Evolutionary conservation across 2,113 vertebrate species (phyloP), one percentile per base, ranked within the genome.

Genomic region (Rhodinocichla rosea): DNA sequence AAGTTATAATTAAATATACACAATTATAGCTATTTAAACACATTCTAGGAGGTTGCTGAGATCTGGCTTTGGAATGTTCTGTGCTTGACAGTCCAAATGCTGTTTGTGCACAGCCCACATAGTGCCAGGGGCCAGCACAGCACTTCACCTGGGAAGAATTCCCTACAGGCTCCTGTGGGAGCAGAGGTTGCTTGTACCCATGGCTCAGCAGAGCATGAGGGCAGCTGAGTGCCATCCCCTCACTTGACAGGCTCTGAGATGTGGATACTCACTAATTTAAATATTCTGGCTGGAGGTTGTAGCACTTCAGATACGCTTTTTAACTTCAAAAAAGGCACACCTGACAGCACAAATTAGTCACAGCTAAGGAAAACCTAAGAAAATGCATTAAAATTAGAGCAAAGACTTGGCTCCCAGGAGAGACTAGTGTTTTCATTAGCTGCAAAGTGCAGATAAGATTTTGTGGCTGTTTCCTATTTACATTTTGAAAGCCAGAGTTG

Each of bases 381-480:
- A 96, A 90, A 92, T n/a, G 67, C 49, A 90, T 88, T 94, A 85
- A 91, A 95, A 90, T 88, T 45, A 92, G 70, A 96, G 95, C 88
- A 93, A 89, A 87, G 92, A 39, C 59, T 88, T 94, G 60, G 45
- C 79, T 97, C 57, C 73, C 85, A 76, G 83, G 79, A 77, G 70
- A 88, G 30, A 79, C 39, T 30, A 40, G 45, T 90, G 90, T 88
- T 94, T 93, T 85, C 82, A 80, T 93, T 93, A 96, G 67, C 94
- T 96, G 94, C 85, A 96, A 93, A 92, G 63, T 57, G 62, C 42
- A 95, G 92, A 83, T 97, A 96, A 93, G 82, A 65, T 93, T 90
- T 90, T 90, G 30, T 85, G 40, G 28, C 85, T 93, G 74, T 90
- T 88, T 87, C 55, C 45, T 95, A 84, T 92, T 95, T 94, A 75